These are phyloP conservation scores for Aphelinus atriplicis DNA, from an alignment of 1,140 invertebrate species.

Conservation along the genomic window DNA sequence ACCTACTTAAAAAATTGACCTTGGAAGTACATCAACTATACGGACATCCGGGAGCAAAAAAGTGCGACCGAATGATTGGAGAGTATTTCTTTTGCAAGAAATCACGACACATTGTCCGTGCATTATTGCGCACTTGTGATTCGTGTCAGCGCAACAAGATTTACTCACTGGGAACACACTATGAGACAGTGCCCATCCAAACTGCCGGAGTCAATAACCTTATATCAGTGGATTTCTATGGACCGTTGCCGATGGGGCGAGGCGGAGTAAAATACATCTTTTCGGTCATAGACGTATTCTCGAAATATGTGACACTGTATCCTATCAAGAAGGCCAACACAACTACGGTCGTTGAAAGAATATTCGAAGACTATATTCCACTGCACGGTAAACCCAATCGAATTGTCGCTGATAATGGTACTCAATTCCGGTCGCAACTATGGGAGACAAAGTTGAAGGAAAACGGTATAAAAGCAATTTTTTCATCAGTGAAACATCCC, in stretches of 20 bases:
- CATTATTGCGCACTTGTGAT: too few species aligned
- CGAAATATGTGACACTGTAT: constrained; percentile 28
- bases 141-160: too few species aligned
- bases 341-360: background rate
- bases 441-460: constrained; percentile 24
- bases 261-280: background rate
- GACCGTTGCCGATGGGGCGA: background rate
- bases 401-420: constrained; percentile 56
- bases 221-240: background rate
- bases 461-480: constrained; percentile 6
- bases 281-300: background rate
- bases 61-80: too few species aligned
- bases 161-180: too few species aligned
- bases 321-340: constrained; percentile 25
- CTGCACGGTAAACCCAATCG: constrained; percentile 47
- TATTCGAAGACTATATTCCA: constrained; percentile 21
- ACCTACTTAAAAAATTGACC: too few species aligned
- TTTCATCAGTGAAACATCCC: constrained; percentile 51
- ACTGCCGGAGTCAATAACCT: background rate
- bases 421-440: constrained; percentile 49
- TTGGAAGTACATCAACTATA: too few species aligned
- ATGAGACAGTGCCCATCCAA: too few species aligned
- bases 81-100: too few species aligned
- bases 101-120: too few species aligned
- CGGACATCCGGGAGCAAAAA: too few species aligned